Evolutionary conservation across 2,113 vertebrate genomes (phyloP).

Genomic region (Lipotes vexillifer): DNA sequence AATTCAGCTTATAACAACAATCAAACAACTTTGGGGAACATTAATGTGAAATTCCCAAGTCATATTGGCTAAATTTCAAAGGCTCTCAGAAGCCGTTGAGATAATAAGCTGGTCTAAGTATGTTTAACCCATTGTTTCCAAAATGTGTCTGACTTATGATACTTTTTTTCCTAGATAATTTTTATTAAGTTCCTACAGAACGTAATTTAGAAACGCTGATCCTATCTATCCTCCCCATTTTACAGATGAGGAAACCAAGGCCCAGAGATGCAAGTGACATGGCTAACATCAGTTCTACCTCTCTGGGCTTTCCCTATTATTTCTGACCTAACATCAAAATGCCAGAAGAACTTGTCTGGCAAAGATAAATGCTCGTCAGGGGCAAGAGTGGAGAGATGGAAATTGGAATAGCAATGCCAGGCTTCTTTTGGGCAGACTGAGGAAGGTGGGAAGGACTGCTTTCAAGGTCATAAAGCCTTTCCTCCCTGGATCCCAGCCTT

Average conservation of each 20-base stretch:
- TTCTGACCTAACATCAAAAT: background rate
- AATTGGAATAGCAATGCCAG: background rate
- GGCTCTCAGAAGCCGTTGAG: background rate
- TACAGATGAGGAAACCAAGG: background rate
- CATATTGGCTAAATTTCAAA: background rate
- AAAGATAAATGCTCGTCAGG: background rate
- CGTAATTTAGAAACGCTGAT: background rate
- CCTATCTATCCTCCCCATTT: background rate
- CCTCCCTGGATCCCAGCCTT: background rate
- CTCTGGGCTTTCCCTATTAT: background rate
- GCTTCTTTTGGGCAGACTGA: background rate
- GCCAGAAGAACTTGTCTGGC: background rate
- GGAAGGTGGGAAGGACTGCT: background rate
- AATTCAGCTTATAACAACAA: background rate
- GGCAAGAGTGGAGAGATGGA: background rate
- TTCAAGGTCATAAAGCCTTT: too few species aligned
- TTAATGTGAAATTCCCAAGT: background rate
- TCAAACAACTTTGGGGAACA: background rate
- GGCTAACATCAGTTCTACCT: background rate
- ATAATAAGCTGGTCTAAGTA: background rate
- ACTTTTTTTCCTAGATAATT: background rate
- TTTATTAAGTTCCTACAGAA: background rate
- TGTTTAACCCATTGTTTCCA: background rate
- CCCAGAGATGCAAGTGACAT: background rate
- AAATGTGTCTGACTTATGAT: background rate